Base-by-base conservation (phyloP, 2,888 invertebrate species). In the Priocnemis perturbator region DNA sequence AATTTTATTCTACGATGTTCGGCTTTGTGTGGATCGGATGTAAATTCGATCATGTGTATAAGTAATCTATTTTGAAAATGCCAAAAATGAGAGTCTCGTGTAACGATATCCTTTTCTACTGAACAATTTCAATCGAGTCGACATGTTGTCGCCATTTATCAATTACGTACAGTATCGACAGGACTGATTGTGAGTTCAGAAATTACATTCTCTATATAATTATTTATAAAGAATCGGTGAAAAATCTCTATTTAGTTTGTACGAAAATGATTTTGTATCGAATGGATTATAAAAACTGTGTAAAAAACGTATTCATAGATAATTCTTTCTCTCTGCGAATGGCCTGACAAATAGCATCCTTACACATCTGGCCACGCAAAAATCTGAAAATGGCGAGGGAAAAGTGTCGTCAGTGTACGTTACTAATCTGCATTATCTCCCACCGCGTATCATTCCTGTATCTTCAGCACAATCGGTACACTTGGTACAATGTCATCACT, bases 251-350 rank as follows among this genome's bases (percentile, higher is more conserved):
- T 73, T 77, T 76, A 77, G 64, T 77, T 77, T 73, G 71, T 73
- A 76, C 58, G 61, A 68, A 56, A 61, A 69, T 76, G 61, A 65
- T 77, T 77, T 77, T 77, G 71, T 77, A 77, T 76, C 63, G 65
- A 73, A 76, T 76, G 62, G 53, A 73, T 65, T 76, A 74, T 77
- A 76, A 77, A 37, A 77, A 71, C 62, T 61, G 50, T 77, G 74
- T 71, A 69, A 74, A 71, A 74, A n/a, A n/a, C n/a, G n/a, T n/a
- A n/a, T n/a, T n/a, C n/a, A n/a, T n/a, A n/a, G n/a, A n/a, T n/a
- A n/a, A n/a, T 60, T 52, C 66, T 64, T 60, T 70, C 60, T 45
- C 71, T 64, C 37, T 64, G 67, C 60, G 56, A 69, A 71, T 66
- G 63, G 66, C 66, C 61, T 30, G 61, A 63, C 65, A 65, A 58